Base-by-base conservation (phyloP, 2,888 invertebrate species). In the Pseudoips prasinana region DNA sequence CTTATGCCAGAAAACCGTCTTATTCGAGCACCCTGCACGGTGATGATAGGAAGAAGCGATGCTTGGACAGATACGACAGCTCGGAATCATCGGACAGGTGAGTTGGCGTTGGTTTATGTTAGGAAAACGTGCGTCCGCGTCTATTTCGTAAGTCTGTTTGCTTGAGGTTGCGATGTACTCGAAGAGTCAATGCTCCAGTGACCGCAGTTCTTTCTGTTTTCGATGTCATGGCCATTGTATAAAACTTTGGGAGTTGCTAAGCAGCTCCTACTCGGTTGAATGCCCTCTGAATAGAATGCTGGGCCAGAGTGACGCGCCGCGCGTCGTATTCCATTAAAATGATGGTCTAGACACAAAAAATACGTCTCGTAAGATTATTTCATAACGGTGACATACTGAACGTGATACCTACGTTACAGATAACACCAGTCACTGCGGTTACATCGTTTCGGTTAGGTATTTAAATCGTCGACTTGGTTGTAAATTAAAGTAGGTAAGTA, bases 61-160 rank as follows among this genome's bases (percentile, higher is more conserved):
- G 96, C 89, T 91, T 94, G 81, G 95, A 96, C 92, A 92, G 96
- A 90, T 96, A 95, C 90, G 96, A 96, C 91, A 96, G 96, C 85
- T 96, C 96, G 70, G 96, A 96, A 90, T 96, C 96, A 72, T 96
- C 96, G 88, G 96, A 96, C 94, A 96, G 96, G 96, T 96, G 83
- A 91, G 91, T 76, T 48, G 29, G 44, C 41, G 32, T 46, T 8
- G 22, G 51, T 65, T 66, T 72, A 48, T 55, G 64, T 72, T 62
- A 72, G 36, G 31, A 60, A 65, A 58, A 55, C 42, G 25, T 42
- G 39, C 45, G 33, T 32, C 33, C 36, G 36, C 46, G 40, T 53
- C 29, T 20, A 33, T 45, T 48, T 52, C 46, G 57, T 62, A 51
- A 54, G 47, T 3, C 14, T n/a, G 20, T 66, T 70, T 73, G 71